Percentiles rank a stretch among this genome's conserved stretches.
Evolutionary conservation across 1,140 invertebrate genomes (phyloP).

Genomic region (Hylaeus anthracinus): DNA sequence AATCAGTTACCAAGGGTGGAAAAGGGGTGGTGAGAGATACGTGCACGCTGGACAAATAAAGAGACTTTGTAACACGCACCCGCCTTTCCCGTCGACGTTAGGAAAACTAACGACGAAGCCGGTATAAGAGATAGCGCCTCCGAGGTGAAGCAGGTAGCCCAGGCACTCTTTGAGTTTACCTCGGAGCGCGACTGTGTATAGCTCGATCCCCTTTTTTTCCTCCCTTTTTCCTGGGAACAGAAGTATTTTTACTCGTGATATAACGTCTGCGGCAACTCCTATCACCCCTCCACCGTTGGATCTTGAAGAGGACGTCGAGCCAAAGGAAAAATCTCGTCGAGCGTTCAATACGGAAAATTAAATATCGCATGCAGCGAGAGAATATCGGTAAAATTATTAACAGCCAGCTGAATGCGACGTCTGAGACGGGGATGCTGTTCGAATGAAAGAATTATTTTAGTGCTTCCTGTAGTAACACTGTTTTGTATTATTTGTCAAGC

Average conservation of each 20-base stretch:
- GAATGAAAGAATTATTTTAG: too few species aligned
- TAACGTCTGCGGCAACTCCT: conserved; percentile 12
- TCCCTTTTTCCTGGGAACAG: neutral
- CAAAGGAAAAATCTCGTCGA: neutral
- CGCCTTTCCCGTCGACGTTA: conserved; percentile 39
- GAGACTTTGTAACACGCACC: conserved; percentile 29
- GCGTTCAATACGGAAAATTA: neutral
- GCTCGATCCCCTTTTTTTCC: conserved; percentile 3
- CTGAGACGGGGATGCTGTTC: too few species aligned
- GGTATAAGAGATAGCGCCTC: conserved; percentile 49
- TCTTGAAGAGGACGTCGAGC: neutral
- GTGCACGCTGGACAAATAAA: conserved; percentile 32
- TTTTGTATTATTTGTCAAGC: too few species aligned
- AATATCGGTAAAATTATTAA: too few species aligned
- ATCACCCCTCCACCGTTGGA: neutral
- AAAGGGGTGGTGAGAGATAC: neutral
- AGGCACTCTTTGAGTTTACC: conserved; percentile 34
- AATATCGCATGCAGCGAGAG: neutral
- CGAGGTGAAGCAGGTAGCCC: conserved; percentile 28
- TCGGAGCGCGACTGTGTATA: conserved; percentile 13
- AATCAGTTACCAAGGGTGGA: neutral
- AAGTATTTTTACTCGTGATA: conserved; percentile 38
- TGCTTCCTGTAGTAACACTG: too few species aligned
- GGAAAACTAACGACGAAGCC: conserved; percentile 49
- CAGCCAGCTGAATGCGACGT: too few species aligned